Evolutionary conservation across 2,888 invertebrate genomes (phyloP), one percentile per base, ranked within the genome.

Genomic region (Cephus pygmeus): DNA sequence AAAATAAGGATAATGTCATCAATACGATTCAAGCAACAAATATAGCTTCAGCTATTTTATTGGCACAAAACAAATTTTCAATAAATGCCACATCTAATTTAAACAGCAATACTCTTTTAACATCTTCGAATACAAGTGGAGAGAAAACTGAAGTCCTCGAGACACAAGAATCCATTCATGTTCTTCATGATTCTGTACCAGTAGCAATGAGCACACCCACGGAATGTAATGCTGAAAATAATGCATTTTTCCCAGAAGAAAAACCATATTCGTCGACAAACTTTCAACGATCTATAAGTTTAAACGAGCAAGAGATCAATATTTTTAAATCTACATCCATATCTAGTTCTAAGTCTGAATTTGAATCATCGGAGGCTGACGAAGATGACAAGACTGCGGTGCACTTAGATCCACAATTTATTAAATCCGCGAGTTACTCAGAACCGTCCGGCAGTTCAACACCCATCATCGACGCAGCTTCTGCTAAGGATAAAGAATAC

Each of bases 141-240:
- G 56, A 56, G 23, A 56, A 78, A 71, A 68, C 75, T 30, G 78
- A 76, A 75, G 34, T 78, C 69, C 69, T 78, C 15, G 36, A 69
- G 11, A 73, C 36, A n/a, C 75, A 33, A 31, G 73, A 78, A 34
- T 56, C 33, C 35, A 75, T 78, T 68, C 33, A 78, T 36, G 34
- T 36, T 36, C 78, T 73, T 33, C 76, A 40, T 35, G 75, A 76
- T 40, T 76, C 78, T 23, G 69, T 69, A 34, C 75, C 78, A 68
- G 76, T 73, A 15, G 78, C 78, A 15, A 73, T 75, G 3, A 78
- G 78, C 68, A 78, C 78, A 3, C 76, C 78, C 6, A 78, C 78
- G 23, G 78, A 78, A 68, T 9, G 35, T n/a, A 73, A 73, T 31
- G 12, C 68, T 30, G 40, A 30, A 30, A 56, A 33, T 15, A 56